phyloP scores from a whole-genome alignment of 2,888 invertebrate genomes.

The Tetheella fluctuosa region DNA sequence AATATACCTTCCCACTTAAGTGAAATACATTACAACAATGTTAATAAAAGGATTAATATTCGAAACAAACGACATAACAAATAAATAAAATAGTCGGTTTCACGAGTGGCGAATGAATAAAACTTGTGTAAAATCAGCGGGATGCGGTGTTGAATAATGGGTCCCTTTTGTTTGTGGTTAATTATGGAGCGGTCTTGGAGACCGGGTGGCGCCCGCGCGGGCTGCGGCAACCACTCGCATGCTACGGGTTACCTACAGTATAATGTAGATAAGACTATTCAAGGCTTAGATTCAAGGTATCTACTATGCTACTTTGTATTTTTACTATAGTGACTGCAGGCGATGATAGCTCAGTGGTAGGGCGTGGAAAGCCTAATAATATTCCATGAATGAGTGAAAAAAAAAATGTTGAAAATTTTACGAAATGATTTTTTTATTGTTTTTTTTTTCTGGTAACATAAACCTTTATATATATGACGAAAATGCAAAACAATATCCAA shows the following conservation, averaged over 20 bases:
- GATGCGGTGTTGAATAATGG: slow-evolving; percentile 44
- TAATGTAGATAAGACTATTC: background rate
- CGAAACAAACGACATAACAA: slow-evolving; percentile 24
- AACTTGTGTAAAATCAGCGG: slow-evolving; percentile 41
- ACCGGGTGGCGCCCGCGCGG: slow-evolving; percentile 29
- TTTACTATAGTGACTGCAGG: no score
- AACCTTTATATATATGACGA: no score
- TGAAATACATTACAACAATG: slow-evolving; percentile 13
- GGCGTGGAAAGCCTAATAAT: no score
- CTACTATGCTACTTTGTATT: no score
- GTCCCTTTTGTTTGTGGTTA: slow-evolving; percentile 50
- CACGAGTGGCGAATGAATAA: slow-evolving; percentile 26
- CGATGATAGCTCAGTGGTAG: no score
- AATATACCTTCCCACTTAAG: background rate
- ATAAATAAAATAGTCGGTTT: slow-evolving; percentile 36
- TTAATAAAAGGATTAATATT: slow-evolving; percentile 30
- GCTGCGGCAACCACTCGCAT: slow-evolving; percentile 14
- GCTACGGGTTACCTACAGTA: slow-evolving; percentile 19
- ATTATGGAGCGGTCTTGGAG: slow-evolving; percentile 42
- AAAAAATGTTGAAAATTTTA: no score
- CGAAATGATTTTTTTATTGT: no score
- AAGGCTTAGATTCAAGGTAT: background rate
- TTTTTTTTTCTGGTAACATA: no score
- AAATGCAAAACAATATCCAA: no score
- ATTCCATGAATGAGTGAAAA: no score